Conservation (phyloP, 2,797 vertebrate genomes). For the Sebastiscus tertius region DNA sequence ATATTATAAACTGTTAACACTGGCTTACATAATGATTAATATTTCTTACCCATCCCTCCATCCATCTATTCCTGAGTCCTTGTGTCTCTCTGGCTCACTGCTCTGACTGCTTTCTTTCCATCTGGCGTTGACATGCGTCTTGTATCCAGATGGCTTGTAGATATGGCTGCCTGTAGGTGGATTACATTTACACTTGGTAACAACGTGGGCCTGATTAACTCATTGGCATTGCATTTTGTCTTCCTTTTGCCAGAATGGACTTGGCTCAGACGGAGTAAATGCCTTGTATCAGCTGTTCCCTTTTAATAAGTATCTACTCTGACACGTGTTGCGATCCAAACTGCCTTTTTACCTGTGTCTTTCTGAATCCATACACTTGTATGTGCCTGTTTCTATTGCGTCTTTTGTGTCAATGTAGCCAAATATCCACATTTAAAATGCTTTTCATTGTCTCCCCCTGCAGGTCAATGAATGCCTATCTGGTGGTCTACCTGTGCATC, state of each 20-base stretch:
- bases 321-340: not conserved
- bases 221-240: not conserved
- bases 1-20: not conserved
- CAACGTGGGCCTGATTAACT: conserved; percentile 8
- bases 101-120: conserved; percentile 22
- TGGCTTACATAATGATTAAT: not conserved
- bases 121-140: conserved; percentile 30
- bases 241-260: conserved; percentile 18
- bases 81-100: not conserved
- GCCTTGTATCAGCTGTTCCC: not conserved
- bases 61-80: conserved; percentile 20
- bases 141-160: conserved; percentile 56
- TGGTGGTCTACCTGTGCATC: conserved; percentile 96
- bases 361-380: not conserved
- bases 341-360: not conserved
- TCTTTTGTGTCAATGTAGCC: not conserved
- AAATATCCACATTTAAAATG: not conserved
- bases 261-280: not conserved
- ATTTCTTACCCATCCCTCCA: not conserved
- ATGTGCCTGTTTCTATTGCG: not conserved
- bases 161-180: conserved; percentile 52
- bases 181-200: conserved; percentile 48
- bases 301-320: not conserved
- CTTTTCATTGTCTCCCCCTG: not conserved
- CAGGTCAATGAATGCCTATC: conserved; percentile 97